Evolutionary conservation across 2,113 vertebrate species (phyloP).

Genomic region (Calonectris borealis): DNA sequence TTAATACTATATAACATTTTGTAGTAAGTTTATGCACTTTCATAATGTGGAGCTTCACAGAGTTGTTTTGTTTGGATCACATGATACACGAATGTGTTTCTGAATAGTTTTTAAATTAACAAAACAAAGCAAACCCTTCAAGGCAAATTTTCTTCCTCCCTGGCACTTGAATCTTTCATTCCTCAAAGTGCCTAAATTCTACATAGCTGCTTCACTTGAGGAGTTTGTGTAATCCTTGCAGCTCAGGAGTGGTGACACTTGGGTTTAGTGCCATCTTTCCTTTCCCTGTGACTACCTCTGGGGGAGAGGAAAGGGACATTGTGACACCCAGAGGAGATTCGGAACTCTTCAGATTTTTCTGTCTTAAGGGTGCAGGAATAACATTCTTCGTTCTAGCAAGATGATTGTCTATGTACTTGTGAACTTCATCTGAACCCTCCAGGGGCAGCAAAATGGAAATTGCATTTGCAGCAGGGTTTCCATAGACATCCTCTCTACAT

Average conservation of each 20-base stretch:
- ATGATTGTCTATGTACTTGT: too few relatives aligned
- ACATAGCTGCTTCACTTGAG: neutral
- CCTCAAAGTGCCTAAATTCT: neutral
- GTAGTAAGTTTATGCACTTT: neutral
- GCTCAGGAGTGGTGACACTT: neutral
- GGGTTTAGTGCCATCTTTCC: neutral
- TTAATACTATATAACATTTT: neutral
- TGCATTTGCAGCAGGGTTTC: neutral
- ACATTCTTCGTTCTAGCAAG: neutral
- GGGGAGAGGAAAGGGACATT: neutral
- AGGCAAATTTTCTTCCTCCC: neutral
- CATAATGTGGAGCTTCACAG: neutral
- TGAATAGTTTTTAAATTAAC: neutral
- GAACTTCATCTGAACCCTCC: neutral
- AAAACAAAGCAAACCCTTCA: neutral
- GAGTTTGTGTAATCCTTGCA: neutral
- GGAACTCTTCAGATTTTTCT: neutral
- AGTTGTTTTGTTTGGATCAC: neutral
- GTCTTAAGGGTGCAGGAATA: neutral
- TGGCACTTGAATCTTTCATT: neutral
- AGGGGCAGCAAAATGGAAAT: neutral
- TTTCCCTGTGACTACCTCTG: neutral
- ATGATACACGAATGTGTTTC: fast-evolving
- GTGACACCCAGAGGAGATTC: neutral
- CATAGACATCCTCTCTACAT: neutral